phyloP scores from a whole-genome alignment of 2,888 invertebrate genomes.

The Tipula unca region DNA sequence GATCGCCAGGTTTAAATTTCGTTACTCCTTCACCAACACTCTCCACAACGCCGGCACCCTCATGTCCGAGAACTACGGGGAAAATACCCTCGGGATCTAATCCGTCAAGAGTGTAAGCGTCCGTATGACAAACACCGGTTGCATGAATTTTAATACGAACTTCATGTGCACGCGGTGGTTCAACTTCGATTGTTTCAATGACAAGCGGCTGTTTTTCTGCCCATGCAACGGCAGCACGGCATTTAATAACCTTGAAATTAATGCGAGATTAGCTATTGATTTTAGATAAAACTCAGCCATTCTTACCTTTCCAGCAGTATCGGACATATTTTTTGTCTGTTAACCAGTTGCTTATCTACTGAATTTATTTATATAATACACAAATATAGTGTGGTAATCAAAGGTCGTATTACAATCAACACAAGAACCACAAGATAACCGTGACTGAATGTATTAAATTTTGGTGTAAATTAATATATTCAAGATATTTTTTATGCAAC shows the following conservation, averaged over 20 bases:
- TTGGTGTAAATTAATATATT: background rate
- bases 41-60: constrained; percentile 95
- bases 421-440: background rate
- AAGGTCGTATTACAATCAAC: too few relatives aligned
- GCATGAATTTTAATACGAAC: constrained; percentile 72
- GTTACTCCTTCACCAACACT: constrained; percentile 90
- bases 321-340: background rate
- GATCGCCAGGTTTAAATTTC: constrained; percentile 63
- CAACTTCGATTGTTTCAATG: constrained; percentile 89
- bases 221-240: constrained; percentile 96
- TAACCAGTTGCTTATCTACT: too few relatives aligned
- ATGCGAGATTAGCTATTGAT: background rate
- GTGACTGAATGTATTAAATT: background rate
- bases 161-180: constrained; percentile 89
- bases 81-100: constrained; percentile 86
- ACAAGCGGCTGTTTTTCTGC: constrained; percentile 78
- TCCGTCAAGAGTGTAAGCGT: constrained; percentile 82
- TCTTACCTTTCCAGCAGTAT: background rate
- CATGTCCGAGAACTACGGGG: constrained; percentile 91
- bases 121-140: constrained; percentile 85
- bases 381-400: too few relatives aligned
- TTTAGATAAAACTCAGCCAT: background rate
- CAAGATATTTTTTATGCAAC: background rate
- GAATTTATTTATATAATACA: too few relatives aligned
- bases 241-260: constrained; percentile 64